These are phyloP conservation scores for Crematogaster levior DNA, from an alignment of 2,888 invertebrate genomes.

Conservation along the genomic window DNA sequence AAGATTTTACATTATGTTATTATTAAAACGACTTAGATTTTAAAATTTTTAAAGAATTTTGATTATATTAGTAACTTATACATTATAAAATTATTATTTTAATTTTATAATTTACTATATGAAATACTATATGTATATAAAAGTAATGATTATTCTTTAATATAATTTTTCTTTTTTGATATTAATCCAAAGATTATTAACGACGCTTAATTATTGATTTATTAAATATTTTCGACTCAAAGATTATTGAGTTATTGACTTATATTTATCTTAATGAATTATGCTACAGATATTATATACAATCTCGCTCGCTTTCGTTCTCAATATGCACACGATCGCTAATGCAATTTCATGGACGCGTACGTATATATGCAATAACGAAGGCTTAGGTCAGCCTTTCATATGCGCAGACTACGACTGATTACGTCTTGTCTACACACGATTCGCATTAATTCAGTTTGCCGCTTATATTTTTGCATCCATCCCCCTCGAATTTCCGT, in stretches of 20 bases:
- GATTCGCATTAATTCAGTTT: constrained; percentile 48
- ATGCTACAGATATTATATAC: not conserved
- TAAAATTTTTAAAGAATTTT: too few species aligned
- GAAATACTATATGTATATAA: not conserved
- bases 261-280: constrained; percentile 14
- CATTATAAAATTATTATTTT: not conserved
- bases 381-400: constrained; percentile 75
- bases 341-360: constrained; percentile 73
- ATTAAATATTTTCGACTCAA: not conserved
- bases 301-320: constrained; percentile 47
- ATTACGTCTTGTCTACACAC: constrained; percentile 70
- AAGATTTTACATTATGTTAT: not conserved
- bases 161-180: not conserved
- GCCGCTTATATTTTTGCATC: constrained; percentile 45
- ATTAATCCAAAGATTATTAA: not conserved
- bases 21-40: too few species aligned
- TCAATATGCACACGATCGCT: constrained; percentile 72
- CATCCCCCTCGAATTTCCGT: not conserved
- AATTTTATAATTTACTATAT: not conserved
- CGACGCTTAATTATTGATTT: not conserved
- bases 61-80: not conserved
- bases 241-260: constrained; percentile 9
- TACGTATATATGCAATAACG: constrained; percentile 72
- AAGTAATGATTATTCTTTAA: not conserved
- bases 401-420: constrained; percentile 66